Conservation (phyloP, 2,797 vertebrate species). For the Tapirus indicus region DNA sequence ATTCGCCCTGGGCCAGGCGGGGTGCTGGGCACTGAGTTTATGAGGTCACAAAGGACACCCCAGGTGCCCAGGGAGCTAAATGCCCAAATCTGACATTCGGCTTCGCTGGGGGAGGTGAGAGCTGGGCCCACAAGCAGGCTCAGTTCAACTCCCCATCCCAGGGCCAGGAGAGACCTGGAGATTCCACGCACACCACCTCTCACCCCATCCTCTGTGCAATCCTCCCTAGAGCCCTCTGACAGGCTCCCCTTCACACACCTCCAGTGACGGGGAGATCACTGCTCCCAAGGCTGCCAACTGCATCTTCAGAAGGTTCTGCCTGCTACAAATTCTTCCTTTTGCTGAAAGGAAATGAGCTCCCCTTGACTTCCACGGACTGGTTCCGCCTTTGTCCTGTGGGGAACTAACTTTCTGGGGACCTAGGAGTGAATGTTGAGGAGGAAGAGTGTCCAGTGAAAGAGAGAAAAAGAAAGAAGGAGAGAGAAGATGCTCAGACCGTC, state of each 20-base stretch:
- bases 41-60: not conserved
- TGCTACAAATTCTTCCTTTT: not conserved
- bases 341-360: not conserved
- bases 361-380: not conserved
- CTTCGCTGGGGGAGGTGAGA: not conserved
- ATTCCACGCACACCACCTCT: not conserved
- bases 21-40: not conserved
- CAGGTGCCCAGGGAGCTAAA: not conserved
- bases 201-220: not conserved
- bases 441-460: not conserved
- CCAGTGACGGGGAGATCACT: not conserved
- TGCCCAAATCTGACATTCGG: not conserved
- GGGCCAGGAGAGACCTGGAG: not conserved
- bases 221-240: not conserved
- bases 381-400: not conserved
- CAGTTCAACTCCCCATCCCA: not conserved
- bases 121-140: not conserved
- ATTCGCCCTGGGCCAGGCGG: not conserved
- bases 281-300: not conserved
- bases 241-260: not conserved
- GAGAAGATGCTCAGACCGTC: not conserved
- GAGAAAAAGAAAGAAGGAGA: constrained; percentile 20
- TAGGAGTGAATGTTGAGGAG: not conserved
- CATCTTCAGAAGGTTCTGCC: not conserved
- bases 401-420: not conserved